Base-by-base conservation (phyloP, 2,888 invertebrate species). In the Chymomyza procnemis region DNA sequence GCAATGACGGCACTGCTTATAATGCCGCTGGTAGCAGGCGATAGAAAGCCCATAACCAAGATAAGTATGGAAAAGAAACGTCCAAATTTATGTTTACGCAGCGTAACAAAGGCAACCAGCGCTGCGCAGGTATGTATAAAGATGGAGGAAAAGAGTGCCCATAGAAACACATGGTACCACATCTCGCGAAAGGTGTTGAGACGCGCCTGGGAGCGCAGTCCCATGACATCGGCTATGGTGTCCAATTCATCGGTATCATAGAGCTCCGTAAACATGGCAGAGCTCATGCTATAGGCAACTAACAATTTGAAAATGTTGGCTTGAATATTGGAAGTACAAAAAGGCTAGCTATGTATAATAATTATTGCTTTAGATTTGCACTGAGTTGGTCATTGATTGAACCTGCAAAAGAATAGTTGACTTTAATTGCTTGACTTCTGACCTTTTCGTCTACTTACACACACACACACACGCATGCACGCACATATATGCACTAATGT, bases 81-180 rank as follows among this genome's bases (percentile, higher is more conserved):
- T 73, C 98, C 98, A 91, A 97, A 96, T 91, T 96, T 97, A 91
- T 98, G 98, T 92, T 97, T 97, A 71, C 97, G 93, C 81, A 98
- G 92, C 59, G 97, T 97, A 73, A 96, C 95, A 90, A 98, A 97
- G 58, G 98, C 96, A 78, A 98, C 96, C 63, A 96, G 92, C 64
- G 97, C 97, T 66, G 98, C 98, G 90, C 97, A 95, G 62, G 95
- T 95, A 91, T 98, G 98, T 78, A 98, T 96, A 89, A 98, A 94
- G 88, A 98, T 94, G 61, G 98, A 98, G 14, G 98, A 98, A 90
- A 97, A 96, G 88, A 98, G 92, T 69, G 97, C 97, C 97, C 98
- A 98, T 87, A 98, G 92, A 92, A 98, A 98, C 90, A 98, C 95
- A 89, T 97, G 96, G 91, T 97, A 98, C 98, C 98, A 98, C 96